phyloP scores from a whole-genome alignment of 2,797 vertebrate species.

The Danio aesculapii region DNA sequence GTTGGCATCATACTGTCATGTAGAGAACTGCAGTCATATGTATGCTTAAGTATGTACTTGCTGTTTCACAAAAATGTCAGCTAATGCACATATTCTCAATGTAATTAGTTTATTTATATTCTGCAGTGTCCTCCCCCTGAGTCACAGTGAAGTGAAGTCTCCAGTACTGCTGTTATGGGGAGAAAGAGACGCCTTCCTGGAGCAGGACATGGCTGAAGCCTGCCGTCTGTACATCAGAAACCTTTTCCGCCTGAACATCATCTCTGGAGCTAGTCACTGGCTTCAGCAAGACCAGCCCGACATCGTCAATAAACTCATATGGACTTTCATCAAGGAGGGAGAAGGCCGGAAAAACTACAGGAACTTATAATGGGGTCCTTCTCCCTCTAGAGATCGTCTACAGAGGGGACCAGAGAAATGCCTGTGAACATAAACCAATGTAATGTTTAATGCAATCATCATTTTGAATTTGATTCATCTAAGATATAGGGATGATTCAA shows the following conservation, averaged over 20 bases:
- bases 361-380: constrained; percentile 67
- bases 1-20: too few relatives aligned
- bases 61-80: too few relatives aligned
- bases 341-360: constrained; percentile 86
- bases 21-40: too few relatives aligned
- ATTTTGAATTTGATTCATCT: constrained; percentile 71
- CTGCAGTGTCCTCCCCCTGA: constrained; percentile 88
- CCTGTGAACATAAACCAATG: constrained; percentile 74
- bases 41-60: too few relatives aligned
- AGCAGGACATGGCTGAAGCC: constrained; percentile 95
- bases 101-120: constrained; percentile 32
- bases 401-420: constrained; percentile 71
- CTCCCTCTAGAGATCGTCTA: constrained; percentile 50
- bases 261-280: constrained; percentile 96
- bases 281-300: constrained; percentile 98
- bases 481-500: constrained; percentile 67
- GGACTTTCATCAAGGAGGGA: constrained; percentile 97
- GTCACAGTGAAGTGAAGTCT: constrained; percentile 87
- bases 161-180: constrained; percentile 95
- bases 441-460: constrained; percentile 76
- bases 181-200: constrained; percentile 93
- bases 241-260: constrained; percentile 93
- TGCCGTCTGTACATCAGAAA: constrained; percentile 93
- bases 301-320: constrained; percentile 96
- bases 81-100: too few relatives aligned